Evolutionary conservation across 1,140 invertebrate genomes (phyloP), one percentile per base, ranked within the genome.

Genomic region (Homarus americanus): DNA sequence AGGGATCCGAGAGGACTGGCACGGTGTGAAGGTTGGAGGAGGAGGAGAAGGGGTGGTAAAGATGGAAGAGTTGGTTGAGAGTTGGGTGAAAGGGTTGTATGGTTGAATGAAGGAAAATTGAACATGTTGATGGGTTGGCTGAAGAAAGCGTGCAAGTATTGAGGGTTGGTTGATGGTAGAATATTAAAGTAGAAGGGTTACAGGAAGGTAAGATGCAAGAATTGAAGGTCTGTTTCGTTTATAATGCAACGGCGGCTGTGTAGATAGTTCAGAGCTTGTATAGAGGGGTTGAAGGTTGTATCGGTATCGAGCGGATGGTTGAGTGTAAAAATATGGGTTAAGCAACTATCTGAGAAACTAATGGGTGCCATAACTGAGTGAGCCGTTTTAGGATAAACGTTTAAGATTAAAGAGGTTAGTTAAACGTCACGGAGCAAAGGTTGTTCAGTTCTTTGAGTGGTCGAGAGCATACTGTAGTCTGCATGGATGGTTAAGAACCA

Each of bases 401-500:
- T 40, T 76, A 76, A 76, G 40, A 40, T 24, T 1, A 76, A 32
- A 17, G 79, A 2, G 79, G 49, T 63, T 63, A 49, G 79, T 63
- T 82, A 63, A 63, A 36, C 49, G 49, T 82, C 0, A 36, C 49
- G 44, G 32, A 32, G 49, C 32, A 41, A 63, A 34, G 28, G 34
- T 36, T 82, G 79, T 63, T 32, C 58, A 36, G 79, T 69, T 41
- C 28, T 53, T 36, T n/a, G 79, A 53, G 36, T 49, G 78, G 36
- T 82, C 58, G 38, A 82, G 79, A 82, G 79, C 49, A 63, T 49
- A 49, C 5, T 7, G 44, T 4, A 49, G 44, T 4, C 32, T 82
- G 79, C 79, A 82, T 82, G 79, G 79, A 63, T 63, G 49, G 79
- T 82, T 82, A 82, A 63, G 79, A 49, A 32, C 49, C 32, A 38